Conservation (phyloP, 2,888 invertebrate species). For the Calameuta filiformis region DNA sequence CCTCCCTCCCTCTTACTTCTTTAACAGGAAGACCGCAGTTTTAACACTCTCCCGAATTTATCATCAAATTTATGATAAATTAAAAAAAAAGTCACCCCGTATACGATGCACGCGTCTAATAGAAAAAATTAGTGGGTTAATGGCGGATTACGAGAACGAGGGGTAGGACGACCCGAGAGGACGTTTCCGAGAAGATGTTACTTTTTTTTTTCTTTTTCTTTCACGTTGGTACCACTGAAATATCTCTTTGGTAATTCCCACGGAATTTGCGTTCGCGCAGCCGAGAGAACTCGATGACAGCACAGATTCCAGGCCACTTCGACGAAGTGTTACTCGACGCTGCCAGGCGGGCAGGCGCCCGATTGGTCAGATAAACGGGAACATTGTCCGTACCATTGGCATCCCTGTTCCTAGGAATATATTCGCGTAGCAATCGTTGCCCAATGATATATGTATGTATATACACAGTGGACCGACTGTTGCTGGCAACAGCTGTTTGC, state of each 20-base stretch:
- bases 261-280: conserved; percentile 14
- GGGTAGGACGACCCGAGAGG: too few relatives aligned
- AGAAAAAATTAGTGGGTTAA: not conserved
- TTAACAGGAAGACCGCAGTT: not conserved
- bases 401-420: not conserved
- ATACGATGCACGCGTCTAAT: not conserved
- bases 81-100: not conserved
- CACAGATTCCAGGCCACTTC: conserved; percentile 23
- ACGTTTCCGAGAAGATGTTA: not conserved
- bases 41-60: not conserved
- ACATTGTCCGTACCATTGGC: not conserved
- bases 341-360: not conserved
- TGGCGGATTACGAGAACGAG: not conserved
- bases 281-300: conserved; percentile 18
- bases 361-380: not conserved
- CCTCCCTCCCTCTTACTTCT: not conserved
- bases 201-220: conserved; percentile 12
- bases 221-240: not conserved
- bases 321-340: not conserved
- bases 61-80: not conserved
- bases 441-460: not conserved
- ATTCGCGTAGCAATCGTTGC: not conserved
- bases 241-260: not conserved
- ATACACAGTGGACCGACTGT: not conserved
- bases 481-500: conserved; percentile 38